These are phyloP conservation scores for Nemurella pictetii DNA, from an alignment of 2,888 invertebrate genomes.

Conservation along the genomic window DNA sequence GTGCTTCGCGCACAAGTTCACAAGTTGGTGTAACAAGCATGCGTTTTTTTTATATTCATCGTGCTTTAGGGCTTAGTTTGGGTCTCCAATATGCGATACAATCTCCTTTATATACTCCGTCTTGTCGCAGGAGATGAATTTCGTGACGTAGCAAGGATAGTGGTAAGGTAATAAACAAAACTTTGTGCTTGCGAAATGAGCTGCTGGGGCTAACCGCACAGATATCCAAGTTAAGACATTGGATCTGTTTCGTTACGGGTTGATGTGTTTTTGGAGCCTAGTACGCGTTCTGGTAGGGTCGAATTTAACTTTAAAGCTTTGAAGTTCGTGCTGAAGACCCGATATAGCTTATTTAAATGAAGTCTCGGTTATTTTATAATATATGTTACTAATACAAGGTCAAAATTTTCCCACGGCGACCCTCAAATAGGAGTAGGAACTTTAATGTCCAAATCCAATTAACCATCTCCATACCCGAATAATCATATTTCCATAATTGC, in stretches of 20 bases:
- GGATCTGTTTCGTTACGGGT: background rate
- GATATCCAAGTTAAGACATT: background rate
- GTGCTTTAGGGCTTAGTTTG: background rate
- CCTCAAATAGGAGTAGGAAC: background rate
- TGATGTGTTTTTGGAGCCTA: background rate
- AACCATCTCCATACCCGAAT: too few species aligned
- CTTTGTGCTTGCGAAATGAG: background rate
- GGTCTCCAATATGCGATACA: background rate
- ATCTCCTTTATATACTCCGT: background rate
- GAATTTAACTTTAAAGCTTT: background rate
- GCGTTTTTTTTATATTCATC: background rate
- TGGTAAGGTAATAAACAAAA: background rate
- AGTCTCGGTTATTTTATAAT: background rate
- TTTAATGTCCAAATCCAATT: background rate
- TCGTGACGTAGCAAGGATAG: background rate
- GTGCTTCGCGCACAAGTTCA: background rate
- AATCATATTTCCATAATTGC: background rate
- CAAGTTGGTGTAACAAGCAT: background rate
- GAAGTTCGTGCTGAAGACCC: background rate
- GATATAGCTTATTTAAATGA: background rate
- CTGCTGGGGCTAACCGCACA: background rate
- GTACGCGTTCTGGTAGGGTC: background rate
- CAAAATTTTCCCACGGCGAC: background rate
- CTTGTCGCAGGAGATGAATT: background rate
- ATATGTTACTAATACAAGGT: background rate